A percentile compares a stretch with the other conserved stretches of the same genome.
Evolutionary conservation across 2,797 vertebrate genomes (phyloP).

Genomic region (Sebastes itinus): DNA sequence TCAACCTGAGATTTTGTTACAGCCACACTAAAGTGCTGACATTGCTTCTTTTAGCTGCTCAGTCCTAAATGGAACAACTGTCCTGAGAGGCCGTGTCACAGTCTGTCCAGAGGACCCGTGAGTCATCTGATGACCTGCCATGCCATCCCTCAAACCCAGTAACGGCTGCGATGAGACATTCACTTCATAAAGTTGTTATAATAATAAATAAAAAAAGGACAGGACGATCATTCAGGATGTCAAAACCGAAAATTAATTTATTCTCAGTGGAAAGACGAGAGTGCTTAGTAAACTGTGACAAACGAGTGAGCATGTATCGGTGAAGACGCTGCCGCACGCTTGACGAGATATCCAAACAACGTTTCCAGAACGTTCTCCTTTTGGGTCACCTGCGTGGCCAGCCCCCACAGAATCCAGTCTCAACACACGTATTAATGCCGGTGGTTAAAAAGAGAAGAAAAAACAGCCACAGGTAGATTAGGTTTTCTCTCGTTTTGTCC

Average conservation of each 20-base stretch:
- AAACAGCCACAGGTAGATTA: slow-evolving; percentile 73
- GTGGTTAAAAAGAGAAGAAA: slow-evolving; percentile 35
- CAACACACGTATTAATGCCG: slow-evolving; percentile 40
- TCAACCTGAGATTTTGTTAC: slow-evolving; percentile 27
- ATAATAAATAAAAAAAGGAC: slow-evolving; percentile 41
- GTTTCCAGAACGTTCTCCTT: slow-evolving; percentile 72
- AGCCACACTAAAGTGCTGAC: slow-evolving; percentile 13
- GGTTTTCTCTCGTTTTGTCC: slow-evolving; percentile 47
- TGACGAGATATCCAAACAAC: slow-evolving; percentile 47
- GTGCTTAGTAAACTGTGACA: slow-evolving; percentile 70
- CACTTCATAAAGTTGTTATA: not conserved
- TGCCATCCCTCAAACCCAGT: not conserved
- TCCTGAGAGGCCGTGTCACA: slow-evolving; percentile 15
- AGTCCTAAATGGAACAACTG: slow-evolving; percentile 25
- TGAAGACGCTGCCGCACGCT: slow-evolving; percentile 40
- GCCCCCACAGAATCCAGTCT: slow-evolving; percentile 66
- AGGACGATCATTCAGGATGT: slow-evolving; percentile 50
- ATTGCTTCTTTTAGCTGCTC: slow-evolving; percentile 21
- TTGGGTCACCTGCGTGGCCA: slow-evolving; percentile 64
- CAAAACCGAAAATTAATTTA: slow-evolving; percentile 71
- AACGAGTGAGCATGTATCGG: slow-evolving; percentile 58
- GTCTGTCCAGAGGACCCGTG: slow-evolving; percentile 25
- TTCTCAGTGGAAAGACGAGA: slow-evolving; percentile 71
- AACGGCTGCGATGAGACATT: slow-evolving; percentile 11
- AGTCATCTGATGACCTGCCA: slow-evolving; percentile 47